Evolutionary conservation across 2,113 vertebrate species (phyloP).

Genomic region (Marmota flaviventris): DNA sequence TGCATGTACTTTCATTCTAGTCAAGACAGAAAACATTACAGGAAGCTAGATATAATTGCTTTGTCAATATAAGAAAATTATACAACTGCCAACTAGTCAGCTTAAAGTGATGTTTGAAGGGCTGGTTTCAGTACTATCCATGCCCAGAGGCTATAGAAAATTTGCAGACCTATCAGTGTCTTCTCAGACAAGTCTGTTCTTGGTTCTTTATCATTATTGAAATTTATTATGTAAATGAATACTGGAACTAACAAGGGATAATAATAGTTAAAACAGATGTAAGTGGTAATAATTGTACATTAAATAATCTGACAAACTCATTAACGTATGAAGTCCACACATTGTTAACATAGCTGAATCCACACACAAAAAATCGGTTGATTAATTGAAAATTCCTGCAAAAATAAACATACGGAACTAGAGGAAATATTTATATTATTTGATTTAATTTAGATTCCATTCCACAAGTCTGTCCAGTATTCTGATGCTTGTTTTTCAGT

Average conservation of each 20-base stretch:
- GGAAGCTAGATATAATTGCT: slow-evolving; percentile 73
- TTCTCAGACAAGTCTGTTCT: slow-evolving; percentile 31
- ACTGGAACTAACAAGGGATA: background rate
- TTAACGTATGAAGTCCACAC: background rate
- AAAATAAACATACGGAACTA: background rate
- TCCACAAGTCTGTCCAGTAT: background rate
- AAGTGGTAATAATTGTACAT: slow-evolving; percentile 1
- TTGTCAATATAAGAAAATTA: slow-evolving; percentile 78
- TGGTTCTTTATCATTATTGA: slow-evolving; percentile 15
- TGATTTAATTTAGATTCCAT: background rate
- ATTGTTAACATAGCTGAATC: background rate
- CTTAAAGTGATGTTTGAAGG: slow-evolving; percentile 67
- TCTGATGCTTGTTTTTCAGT: background rate
- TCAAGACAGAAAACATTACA: slow-evolving; percentile 58
- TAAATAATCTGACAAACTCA: slow-evolving; percentile 43
- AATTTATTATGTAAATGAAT: background rate
- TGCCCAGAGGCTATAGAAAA: background rate
- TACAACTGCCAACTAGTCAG: slow-evolving; percentile 19
- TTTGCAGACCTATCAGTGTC: slow-evolving; percentile 5
- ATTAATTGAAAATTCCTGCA: background rate
- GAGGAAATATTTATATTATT: background rate
- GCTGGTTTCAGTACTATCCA: slow-evolving; percentile 20
- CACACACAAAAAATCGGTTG: background rate
- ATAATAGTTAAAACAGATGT: background rate
- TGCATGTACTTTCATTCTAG: slow-evolving; percentile 53